Evolutionary conservation across 2,888 invertebrate species (phyloP).

Genomic region (Archips crataeganus): DNA sequence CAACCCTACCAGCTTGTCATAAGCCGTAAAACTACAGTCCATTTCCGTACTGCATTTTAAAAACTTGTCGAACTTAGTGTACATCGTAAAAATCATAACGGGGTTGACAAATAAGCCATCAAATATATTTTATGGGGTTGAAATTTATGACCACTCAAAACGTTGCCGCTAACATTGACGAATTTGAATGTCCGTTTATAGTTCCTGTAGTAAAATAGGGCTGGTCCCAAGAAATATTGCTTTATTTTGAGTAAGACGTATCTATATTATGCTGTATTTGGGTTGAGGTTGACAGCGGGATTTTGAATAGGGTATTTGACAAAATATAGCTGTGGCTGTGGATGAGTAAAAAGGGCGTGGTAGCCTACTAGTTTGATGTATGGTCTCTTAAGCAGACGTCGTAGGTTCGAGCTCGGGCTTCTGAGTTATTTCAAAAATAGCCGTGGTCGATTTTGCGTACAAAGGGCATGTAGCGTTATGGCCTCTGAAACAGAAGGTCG

Average conservation of each 20-base stretch:
- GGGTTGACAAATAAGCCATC: conserved; percentile 53
- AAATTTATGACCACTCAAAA: conserved; percentile 56
- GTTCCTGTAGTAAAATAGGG: conserved; percentile 27
- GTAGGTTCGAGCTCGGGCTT: too few species aligned
- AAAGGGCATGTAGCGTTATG: too few species aligned
- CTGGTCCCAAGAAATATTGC: not conserved
- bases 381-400: too few species aligned
- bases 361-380: too few species aligned
- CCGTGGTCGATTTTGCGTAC: too few species aligned
- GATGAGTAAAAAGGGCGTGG: too few species aligned
- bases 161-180: conserved; percentile 50
- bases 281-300: too few species aligned
- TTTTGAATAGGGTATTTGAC: too few species aligned
- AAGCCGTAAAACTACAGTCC: conserved; percentile 24
- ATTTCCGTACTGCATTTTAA: conserved; percentile 17
- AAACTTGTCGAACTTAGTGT: conserved; percentile 28
- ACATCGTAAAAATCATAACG: conserved; percentile 36
- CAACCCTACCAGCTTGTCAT: conserved; percentile 9
- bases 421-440: too few species aligned
- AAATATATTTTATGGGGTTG: conserved; percentile 53
- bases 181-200: conserved; percentile 57
- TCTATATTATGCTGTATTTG: too few species aligned
- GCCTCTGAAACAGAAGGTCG: too few species aligned
- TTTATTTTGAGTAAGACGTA: not conserved
- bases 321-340: too few species aligned